Evolutionary conservation across 2,888 invertebrate species (phyloP).

Genomic region (Scaptomyza cyrtandrae): DNA sequence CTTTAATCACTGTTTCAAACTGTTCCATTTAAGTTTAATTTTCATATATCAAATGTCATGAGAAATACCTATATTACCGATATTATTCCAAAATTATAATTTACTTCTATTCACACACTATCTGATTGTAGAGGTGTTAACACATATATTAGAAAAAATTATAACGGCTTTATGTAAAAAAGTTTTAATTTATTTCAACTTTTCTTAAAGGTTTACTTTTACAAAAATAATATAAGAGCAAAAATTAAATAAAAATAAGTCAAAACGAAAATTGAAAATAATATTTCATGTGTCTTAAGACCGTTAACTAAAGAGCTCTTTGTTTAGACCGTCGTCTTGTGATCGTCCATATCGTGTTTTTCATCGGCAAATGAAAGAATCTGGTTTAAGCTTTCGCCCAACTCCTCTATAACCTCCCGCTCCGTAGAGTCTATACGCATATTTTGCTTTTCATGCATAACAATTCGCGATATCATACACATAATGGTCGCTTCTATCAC

Average conservation of each 20-base stretch:
- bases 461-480: constrained; percentile 97
- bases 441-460: constrained; percentile 91
- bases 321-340: constrained; percentile 42
- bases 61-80: neutral
- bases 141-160: constrained; percentile 14
- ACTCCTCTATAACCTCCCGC: constrained; percentile 93
- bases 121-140: constrained; percentile 1
- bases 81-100: neutral
- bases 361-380: constrained; percentile 90
- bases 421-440: constrained; percentile 88
- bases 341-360: constrained; percentile 76
- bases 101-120: neutral
- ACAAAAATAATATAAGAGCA: constrained; percentile 52
- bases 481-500: constrained; percentile 98
- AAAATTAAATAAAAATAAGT: constrained; percentile 20
- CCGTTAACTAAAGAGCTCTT: constrained; percentile 19
- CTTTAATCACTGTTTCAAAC: too few species aligned
- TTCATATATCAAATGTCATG: too few species aligned
- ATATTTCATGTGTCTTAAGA: constrained; percentile 11
- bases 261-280: constrained; percentile 34
- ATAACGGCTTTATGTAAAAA: constrained; percentile 16
- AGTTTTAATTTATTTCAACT: constrained; percentile 48
- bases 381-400: constrained; percentile 96
- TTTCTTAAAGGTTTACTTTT: constrained; percentile 69
- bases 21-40: too few species aligned